phyloP scores from a whole-genome alignment of 2,113 vertebrate species.

The Oryzias javanicus region DNA sequence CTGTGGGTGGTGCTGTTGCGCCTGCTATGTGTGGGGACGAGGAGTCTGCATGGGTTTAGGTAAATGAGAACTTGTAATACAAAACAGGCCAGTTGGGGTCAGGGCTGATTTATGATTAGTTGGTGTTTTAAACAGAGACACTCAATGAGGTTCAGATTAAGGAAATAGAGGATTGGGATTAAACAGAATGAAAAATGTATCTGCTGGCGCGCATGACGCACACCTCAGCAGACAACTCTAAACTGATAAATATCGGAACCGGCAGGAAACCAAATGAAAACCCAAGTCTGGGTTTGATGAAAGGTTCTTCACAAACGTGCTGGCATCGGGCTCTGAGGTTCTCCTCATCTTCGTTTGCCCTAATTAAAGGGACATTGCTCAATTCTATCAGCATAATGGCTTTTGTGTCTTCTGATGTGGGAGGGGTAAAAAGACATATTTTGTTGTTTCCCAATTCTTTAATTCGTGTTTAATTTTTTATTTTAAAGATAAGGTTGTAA shows the following conservation, averaged over 20 bases:
- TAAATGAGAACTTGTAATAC: slow-evolving; percentile 25
- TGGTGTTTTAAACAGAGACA: slow-evolving; percentile 42
- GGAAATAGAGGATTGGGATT: slow-evolving; percentile 40
- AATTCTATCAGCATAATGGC: slow-evolving; percentile 62
- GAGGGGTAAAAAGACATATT: neutral
- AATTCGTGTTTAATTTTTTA: no score
- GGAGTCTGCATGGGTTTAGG: slow-evolving; percentile 4
- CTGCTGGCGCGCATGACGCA: slow-evolving; percentile 19
- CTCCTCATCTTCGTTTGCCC: slow-evolving; percentile 36
- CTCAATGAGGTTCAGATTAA: slow-evolving; percentile 48
- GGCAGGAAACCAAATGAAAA: slow-evolving; percentile 31
- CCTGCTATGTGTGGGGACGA: slow-evolving; percentile 24
- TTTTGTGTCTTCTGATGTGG: slow-evolving; percentile 51
- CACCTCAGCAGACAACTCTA: slow-evolving; percentile 6
- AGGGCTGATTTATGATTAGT: slow-evolving; percentile 55
- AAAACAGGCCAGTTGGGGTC: slow-evolving; percentile 30
- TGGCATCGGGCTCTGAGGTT: slow-evolving; percentile 23
- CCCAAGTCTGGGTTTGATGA: neutral
- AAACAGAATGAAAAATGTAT: slow-evolving; percentile 27
- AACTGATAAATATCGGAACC: slow-evolving; percentile 42
- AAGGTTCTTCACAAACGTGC: neutral
- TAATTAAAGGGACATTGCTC: slow-evolving; percentile 54
- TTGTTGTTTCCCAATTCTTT: no score
- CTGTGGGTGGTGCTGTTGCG: slow-evolving; percentile 62
- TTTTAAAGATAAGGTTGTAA: no score